phyloP scores from a whole-genome alignment of 1,140 invertebrate species.

The Sesamia nonagrioides region DNA sequence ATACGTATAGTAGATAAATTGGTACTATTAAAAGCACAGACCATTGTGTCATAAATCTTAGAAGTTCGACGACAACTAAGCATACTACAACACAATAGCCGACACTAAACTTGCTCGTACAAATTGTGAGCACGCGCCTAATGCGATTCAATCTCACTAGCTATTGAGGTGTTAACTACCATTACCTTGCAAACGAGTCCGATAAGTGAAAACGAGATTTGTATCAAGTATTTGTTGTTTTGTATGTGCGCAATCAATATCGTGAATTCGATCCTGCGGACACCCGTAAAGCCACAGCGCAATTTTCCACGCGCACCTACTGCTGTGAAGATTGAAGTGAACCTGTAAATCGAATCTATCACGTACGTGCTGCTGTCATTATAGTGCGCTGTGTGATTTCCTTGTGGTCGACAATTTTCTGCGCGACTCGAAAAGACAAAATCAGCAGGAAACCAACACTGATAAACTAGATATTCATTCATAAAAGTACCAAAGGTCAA shows the following conservation, averaged over 20 bases:
- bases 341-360: conserved; percentile 83
- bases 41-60: conserved; percentile 15
- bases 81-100: conserved; percentile 50
- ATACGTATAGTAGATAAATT: too few relatives aligned
- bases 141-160: conserved; percentile 51
- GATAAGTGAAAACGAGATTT: conserved; percentile 59
- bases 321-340: conserved; percentile 74
- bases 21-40: neutral
- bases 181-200: conserved; percentile 45
- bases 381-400: conserved; percentile 61
- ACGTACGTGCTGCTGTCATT: conserved; percentile 76
- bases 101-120: conserved; percentile 39
- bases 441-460: neutral
- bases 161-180: conserved; percentile 59
- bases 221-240: conserved; percentile 43
- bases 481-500: neutral
- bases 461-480: neutral
- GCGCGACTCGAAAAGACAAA: conserved; percentile 38
- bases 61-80: conserved; percentile 30
- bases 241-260: conserved; percentile 47
- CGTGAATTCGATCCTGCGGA: conserved; percentile 63
- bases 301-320: conserved; percentile 73
- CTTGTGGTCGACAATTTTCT: conserved; percentile 70
- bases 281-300: conserved; percentile 76
- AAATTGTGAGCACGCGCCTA: conserved; percentile 53